A percentile compares a stretch with the other conserved stretches of the same genome.
Evolutionary conservation across 2,888 invertebrate genomes (phyloP).

Genomic region (Hirtodrosophila duncani): DNA sequence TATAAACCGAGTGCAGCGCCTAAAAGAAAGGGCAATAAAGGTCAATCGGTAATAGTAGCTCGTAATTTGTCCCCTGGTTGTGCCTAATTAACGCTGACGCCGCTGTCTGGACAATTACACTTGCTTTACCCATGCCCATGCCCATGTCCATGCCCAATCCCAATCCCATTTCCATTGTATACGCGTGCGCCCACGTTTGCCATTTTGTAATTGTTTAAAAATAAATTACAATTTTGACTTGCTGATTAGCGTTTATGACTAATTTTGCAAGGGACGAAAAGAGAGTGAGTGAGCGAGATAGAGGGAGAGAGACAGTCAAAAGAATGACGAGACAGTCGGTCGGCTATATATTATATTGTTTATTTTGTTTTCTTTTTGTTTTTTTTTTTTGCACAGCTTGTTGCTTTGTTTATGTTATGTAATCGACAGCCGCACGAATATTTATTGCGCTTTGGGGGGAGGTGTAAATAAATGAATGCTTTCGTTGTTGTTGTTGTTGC

Average conservation of each 20-base stretch:
- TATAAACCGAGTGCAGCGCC: too few species aligned
- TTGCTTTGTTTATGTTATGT: conserved; percentile 57
- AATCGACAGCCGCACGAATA: conserved; percentile 35
- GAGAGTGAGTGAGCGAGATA: not conserved
- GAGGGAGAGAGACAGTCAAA: not conserved
- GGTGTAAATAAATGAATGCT: conserved; percentile 34
- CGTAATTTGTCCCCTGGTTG: too few species aligned
- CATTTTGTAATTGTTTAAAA: conserved; percentile 58
- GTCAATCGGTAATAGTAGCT: too few species aligned
- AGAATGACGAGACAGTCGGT: conserved; percentile 48
- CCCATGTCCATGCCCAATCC: too few species aligned
- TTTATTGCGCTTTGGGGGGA: too few species aligned
- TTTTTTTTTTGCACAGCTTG: not conserved
- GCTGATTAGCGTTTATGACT: conserved; percentile 54
- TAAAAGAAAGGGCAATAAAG: too few species aligned
- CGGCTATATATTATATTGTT: conserved; percentile 25
- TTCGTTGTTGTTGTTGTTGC: conserved; percentile 3
- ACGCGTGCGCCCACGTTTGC: too few species aligned
- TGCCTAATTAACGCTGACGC: conserved; percentile 22
- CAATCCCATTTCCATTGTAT: too few species aligned
- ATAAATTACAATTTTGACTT: conserved; percentile 46
- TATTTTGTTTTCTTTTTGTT: too few species aligned
- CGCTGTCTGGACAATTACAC: too few species aligned
- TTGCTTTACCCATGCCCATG: too few species aligned
- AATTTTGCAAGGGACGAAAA: conserved; percentile 15